Evolutionary conservation across 2,113 vertebrate genomes (phyloP).

Genomic region (Leptocoma aspasia): DNA sequence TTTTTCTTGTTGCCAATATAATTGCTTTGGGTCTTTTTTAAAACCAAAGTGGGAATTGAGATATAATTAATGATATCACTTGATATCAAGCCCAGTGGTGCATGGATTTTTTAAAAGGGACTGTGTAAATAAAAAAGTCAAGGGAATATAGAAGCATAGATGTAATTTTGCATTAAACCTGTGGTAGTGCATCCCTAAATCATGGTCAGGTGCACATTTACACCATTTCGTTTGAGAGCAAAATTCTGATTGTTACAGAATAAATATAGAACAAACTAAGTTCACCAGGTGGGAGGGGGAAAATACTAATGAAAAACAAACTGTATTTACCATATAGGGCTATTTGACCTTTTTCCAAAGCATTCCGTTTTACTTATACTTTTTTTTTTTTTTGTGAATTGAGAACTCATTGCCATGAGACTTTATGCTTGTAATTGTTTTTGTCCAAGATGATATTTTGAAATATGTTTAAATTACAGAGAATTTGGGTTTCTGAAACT

Average conservation of each 20-base stretch:
- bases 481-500: background rate
- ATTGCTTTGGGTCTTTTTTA: constrained; percentile 27
- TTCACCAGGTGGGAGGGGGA: background rate
- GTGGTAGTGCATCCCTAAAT: background rate
- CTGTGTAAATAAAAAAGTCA: background rate
- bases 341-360: background rate
- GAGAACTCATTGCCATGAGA: background rate
- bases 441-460: background rate
- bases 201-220: background rate
- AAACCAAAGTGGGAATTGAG: background rate
- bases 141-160: background rate
- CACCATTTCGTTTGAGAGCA: background rate
- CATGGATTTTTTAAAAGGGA: constrained; percentile 22
- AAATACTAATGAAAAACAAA: background rate
- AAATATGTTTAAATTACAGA: background rate
- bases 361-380: background rate
- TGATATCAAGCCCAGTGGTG: background rate
- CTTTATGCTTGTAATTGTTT: background rate
- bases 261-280: background rate
- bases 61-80: background rate
- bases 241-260: background rate
- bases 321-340: background rate
- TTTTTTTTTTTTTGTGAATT: too few relatives aligned
- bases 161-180: constrained; percentile 16
- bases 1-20: constrained; percentile 24